Conservation (phyloP, 2,888 invertebrate genomes). For the Disparrhopalites patrizii region DNA sequence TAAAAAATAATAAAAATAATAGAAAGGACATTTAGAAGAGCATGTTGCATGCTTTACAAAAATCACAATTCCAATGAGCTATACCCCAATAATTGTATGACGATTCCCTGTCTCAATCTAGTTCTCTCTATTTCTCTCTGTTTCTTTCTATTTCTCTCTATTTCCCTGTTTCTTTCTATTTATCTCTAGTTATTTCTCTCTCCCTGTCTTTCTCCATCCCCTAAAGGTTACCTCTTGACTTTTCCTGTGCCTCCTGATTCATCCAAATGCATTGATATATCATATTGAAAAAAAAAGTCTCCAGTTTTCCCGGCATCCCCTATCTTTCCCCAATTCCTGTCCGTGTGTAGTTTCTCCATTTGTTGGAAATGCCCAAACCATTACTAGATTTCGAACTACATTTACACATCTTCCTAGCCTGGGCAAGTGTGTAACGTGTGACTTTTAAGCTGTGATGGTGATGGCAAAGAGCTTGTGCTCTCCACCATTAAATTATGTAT, state of each 20-base stretch:
- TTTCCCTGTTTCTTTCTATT: too few relatives aligned
- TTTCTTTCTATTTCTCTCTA: too few relatives aligned
- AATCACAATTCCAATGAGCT: constrained; percentile 26
- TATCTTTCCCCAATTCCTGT: background rate
- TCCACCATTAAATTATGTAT: too few relatives aligned
- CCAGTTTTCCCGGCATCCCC: background rate
- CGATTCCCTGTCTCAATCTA: too few relatives aligned
- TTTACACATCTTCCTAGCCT: too few relatives aligned
- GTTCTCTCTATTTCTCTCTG: too few relatives aligned
- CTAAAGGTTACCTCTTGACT: constrained; percentile 3
- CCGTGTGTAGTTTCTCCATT: constrained; percentile 8
- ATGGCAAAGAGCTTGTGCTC: too few relatives aligned
- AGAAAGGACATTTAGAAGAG: background rate
- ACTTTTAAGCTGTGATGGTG: too few relatives aligned
- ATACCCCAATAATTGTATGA: constrained; percentile 21
- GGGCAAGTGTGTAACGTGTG: too few relatives aligned
- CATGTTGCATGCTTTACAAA: constrained; percentile 19
- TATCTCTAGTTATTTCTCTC: too few relatives aligned
- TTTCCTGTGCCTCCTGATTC: constrained; percentile 5
- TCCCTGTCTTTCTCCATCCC: too few relatives aligned
- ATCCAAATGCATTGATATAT: background rate
- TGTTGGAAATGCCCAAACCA: background rate
- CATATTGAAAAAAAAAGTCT: background rate
- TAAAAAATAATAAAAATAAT: constrained; percentile 21
- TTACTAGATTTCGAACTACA: too few relatives aligned